Conservation (phyloP, 2,113 vertebrate genomes). For the Bolborhynchus lineola region DNA sequence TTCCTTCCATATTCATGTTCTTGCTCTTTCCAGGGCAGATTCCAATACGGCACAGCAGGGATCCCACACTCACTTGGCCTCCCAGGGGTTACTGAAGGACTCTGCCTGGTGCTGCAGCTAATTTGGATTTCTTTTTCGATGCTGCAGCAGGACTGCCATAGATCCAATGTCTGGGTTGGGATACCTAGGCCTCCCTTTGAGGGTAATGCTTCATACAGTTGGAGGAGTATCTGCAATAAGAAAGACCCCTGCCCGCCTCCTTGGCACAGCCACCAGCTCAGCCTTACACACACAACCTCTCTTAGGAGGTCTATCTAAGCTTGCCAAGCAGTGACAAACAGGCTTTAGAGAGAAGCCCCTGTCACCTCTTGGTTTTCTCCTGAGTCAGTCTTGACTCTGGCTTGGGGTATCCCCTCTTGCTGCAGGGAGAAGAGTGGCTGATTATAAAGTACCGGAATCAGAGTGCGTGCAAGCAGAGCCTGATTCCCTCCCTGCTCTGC, state of each 20-base stretch:
- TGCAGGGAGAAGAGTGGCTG: neutral
- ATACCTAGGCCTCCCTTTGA: neutral
- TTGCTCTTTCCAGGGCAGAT: neutral
- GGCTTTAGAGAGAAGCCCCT: neutral
- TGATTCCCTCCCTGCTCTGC: neutral
- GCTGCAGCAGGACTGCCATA: neutral
- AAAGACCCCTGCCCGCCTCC: neutral
- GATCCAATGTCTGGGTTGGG: neutral
- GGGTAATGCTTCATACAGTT: neutral
- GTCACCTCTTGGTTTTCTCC: neutral
- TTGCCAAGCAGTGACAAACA: neutral
- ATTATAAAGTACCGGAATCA: neutral
- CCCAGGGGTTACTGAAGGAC: neutral
- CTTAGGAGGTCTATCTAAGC: neutral
- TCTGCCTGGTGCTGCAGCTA: neutral
- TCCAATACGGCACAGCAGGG: neutral
- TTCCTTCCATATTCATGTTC: neutral
- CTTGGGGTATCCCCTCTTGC: neutral
- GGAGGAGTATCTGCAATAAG: neutral
- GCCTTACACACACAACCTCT: neutral
- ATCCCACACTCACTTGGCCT: neutral
- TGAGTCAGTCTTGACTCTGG: neutral
- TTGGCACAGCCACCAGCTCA: neutral
- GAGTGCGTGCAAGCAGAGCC: neutral
- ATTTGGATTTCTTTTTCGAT: neutral